Evolutionary conservation across 2,888 invertebrate genomes (phyloP), one percentile per base, ranked within the genome.

Genomic region (Drosophila austrosaltans): DNA sequence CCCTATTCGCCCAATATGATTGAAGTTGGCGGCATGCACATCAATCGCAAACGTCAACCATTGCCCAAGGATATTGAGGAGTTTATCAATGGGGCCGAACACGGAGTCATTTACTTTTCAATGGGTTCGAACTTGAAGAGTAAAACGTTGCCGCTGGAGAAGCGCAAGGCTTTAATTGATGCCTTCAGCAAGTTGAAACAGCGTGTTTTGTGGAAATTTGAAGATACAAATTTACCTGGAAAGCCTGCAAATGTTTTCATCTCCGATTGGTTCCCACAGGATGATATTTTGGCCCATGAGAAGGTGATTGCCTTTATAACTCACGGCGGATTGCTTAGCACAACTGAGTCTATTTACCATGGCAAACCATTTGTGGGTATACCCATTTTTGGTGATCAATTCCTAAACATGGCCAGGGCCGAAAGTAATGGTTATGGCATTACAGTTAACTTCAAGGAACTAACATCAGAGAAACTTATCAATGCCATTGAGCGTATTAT

Each of bases 371-470:
- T 93, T n/a, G 79, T 94, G n/a, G 93, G 93, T 1, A 92, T 94
- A 57, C 94, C 94, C 0, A 89, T 94, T 20, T 93, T 93, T 66
- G 93, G 91, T 0, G 94, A 94, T 84, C 94, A 94, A 80, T 91
- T 92, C 63, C 74, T 93, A 16, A 94, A 94, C 71, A 93, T 93
- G 89, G 91, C 85, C 1, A 90, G 91, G 8, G 93, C 93, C 2
- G 92, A 90, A 63, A 72, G 79, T 3, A 82, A 88, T 54, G 94
- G 93, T 2, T 92, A 91, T 79, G 93, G 92, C 0, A 72, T 91
- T 2, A 84, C 75, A 1, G 78, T 94, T 0, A 83, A 91, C 44
- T 92, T 90, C 44, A 71, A 81, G 1, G 79, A 87, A 0, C 56
- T 93, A 2, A 92, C 87, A 0, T 86, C 91, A 56, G 82, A 89